phyloP scores from a whole-genome alignment of 1,140 invertebrate species.

The Drosophila setifemur region DNA sequence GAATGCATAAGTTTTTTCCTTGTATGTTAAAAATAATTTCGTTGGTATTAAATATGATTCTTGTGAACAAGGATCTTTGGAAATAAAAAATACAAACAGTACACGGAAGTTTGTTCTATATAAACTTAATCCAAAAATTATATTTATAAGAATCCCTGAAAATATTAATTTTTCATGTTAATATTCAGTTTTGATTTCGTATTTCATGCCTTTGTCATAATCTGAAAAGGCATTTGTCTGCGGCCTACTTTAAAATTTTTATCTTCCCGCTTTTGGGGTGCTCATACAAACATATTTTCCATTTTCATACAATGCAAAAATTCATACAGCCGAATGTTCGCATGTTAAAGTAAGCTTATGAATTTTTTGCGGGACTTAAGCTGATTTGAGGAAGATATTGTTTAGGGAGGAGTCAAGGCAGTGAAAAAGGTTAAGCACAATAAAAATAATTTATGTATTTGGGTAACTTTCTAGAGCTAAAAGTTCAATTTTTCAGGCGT shows the following conservation, averaged over 20 bases:
- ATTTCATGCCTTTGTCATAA: neutral
- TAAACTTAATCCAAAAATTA: no score
- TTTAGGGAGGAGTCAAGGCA: slow-evolving; percentile 22
- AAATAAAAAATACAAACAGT: no score
- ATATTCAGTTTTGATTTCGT: neutral
- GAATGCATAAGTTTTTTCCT: no score
- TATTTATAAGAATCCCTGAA: no score
- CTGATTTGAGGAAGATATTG: slow-evolving; percentile 33
- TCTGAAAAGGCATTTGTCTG: neutral
- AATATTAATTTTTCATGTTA: no score
- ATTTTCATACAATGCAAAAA: neutral
- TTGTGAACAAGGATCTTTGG: no score
- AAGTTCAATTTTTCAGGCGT: slow-evolving; percentile 22
- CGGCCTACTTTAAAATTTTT: slow-evolving; percentile 15
- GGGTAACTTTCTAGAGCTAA: slow-evolving; percentile 25
- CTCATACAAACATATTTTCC: neutral
- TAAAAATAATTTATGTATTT: slow-evolving; percentile 49
- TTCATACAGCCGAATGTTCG: neutral
- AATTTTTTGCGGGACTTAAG: slow-evolving; percentile 34
- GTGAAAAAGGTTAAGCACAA: slow-evolving; percentile 43
- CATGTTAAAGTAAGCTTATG: slow-evolving; percentile 36
- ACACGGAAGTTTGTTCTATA: no score
- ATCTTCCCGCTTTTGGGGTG: neutral
- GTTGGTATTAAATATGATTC: no score
- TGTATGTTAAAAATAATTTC: no score